Percentiles rank a stretch among this genome's conserved stretches.
Conservation (phyloP, 2,888 invertebrate species). For the Ganaspis brasiliensis region DNA sequence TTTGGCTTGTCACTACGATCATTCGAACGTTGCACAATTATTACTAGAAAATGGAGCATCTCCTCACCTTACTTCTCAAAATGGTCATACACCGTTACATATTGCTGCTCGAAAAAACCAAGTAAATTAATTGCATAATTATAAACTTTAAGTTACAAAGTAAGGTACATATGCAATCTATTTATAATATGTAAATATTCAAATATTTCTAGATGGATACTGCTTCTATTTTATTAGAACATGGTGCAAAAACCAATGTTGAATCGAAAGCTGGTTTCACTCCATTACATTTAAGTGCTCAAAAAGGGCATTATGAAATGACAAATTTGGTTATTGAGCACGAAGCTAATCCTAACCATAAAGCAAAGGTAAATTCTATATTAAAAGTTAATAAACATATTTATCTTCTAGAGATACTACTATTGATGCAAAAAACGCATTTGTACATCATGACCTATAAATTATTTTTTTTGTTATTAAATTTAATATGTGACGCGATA, state of each 20-base stretch:
- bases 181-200: not conserved
- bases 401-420: too few relatives aligned
- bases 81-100: constrained; percentile 98
- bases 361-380: constrained; percentile 88
- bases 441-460: too few relatives aligned
- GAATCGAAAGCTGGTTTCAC: constrained; percentile 98
- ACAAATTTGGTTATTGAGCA: constrained; percentile 95
- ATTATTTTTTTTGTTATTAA: too few relatives aligned
- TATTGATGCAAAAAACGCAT: too few relatives aligned
- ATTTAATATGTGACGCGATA: too few relatives aligned
- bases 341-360: constrained; percentile 91
- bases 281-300: constrained; percentile 96
- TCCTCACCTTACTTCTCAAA: constrained; percentile 96
- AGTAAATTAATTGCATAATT: constrained; percentile 75
- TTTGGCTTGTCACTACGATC: constrained; percentile 98
- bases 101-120: constrained; percentile 99
- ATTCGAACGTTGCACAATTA: constrained; percentile 93
- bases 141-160: not conserved
- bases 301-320: constrained; percentile 98
- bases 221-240: constrained; percentile 95
- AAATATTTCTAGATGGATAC: constrained; percentile 90
- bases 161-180: not conserved
- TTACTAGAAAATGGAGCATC: constrained; percentile 96
- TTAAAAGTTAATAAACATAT: too few relatives aligned
- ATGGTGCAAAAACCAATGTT: constrained; percentile 94